Conservation (phyloP, 1,140 invertebrate species). For the Hypothenemus hampei region DNA sequence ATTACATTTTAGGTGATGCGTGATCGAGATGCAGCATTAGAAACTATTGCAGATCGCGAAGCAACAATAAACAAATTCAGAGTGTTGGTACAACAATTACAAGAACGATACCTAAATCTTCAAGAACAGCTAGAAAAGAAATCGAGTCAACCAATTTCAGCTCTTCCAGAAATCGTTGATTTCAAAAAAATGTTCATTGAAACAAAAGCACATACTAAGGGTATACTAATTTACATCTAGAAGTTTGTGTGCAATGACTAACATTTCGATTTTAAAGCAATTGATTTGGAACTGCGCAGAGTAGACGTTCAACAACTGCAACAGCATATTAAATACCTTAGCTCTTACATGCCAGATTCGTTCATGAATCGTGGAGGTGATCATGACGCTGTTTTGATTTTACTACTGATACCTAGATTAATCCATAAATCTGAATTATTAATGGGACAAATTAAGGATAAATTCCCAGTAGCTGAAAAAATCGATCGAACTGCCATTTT, state of each 20-base stretch:
- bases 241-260: neutral
- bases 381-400: constrained; percentile 87
- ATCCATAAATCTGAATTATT: constrained; percentile 90
- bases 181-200: constrained; percentile 89
- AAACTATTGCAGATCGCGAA: constrained; percentile 90
- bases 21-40: constrained; percentile 77
- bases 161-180: constrained; percentile 70
- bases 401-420: constrained; percentile 84
- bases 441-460: constrained; percentile 82
- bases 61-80: constrained; percentile 94
- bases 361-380: constrained; percentile 90
- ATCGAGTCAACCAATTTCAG: constrained; percentile 49
- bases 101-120: constrained; percentile 71
- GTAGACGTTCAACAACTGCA: constrained; percentile 86
- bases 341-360: constrained; percentile 90
- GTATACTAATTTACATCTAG: neutral
- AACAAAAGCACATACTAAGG: constrained; percentile 79
- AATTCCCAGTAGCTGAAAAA: constrained; percentile 55
- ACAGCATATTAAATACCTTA: constrained; percentile 80
- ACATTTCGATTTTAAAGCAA: constrained; percentile 49
- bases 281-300: constrained; percentile 87
- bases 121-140: constrained; percentile 51
- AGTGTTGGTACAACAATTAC: constrained; percentile 83
- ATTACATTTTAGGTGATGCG: constrained; percentile 53
- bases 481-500: constrained; percentile 70